Percentiles rank a stretch among this genome's conserved stretches.
Conservation (phyloP, 2,888 invertebrate genomes). For the Neoitamus cyanurus region DNA sequence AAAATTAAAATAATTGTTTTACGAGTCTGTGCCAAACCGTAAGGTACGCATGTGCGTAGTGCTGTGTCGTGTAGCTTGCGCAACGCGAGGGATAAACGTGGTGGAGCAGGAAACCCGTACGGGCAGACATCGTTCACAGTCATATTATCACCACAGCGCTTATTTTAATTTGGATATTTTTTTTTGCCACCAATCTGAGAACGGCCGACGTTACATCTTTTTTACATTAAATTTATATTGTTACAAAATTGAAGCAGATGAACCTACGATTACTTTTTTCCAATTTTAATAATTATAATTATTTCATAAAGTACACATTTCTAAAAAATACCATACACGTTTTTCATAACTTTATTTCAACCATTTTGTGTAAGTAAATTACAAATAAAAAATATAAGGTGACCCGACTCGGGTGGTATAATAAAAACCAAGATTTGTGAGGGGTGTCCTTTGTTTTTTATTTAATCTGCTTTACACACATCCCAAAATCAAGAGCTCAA, state of each 20-base stretch:
- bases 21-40: too few relatives aligned
- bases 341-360: background rate
- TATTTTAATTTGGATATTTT: too few relatives aligned
- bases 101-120: too few relatives aligned
- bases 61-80: too few relatives aligned
- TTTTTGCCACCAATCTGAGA: too few relatives aligned
- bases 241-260: background rate
- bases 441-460: conserved; percentile 15
- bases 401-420: background rate
- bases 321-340: background rate
- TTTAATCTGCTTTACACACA: conserved; percentile 17
- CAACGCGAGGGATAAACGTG: too few relatives aligned
- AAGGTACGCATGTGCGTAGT: too few relatives aligned
- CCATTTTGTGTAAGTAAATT: background rate
- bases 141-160: too few relatives aligned
- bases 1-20: too few relatives aligned
- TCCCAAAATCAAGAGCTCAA: background rate
- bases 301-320: background rate
- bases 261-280: background rate
- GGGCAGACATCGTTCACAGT: too few relatives aligned
- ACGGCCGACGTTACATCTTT: too few relatives aligned
- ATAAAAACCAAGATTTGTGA: background rate
- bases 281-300: background rate
- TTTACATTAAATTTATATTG: too few relatives aligned
- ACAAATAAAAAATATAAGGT: background rate